Evolutionary conservation across 2,113 vertebrate species (phyloP).

Genomic region (Chlamydotis undulata): DNA sequence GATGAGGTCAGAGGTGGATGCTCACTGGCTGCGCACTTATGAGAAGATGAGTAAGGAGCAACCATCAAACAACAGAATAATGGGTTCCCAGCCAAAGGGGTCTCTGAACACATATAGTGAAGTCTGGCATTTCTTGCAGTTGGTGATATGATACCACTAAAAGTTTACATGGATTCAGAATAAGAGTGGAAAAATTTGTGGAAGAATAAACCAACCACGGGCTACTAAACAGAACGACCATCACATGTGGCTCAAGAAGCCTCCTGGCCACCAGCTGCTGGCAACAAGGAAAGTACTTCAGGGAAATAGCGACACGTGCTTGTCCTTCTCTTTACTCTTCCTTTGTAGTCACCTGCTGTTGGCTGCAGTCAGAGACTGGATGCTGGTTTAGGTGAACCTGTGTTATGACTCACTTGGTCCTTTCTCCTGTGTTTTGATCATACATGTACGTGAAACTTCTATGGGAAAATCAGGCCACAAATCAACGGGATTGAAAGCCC

Average conservation of each 20-base stretch:
- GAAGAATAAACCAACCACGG: not conserved
- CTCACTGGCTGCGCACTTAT: not conserved
- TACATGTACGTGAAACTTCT: not conserved
- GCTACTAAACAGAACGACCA: not conserved
- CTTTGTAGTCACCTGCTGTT: not conserved
- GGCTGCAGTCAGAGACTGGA: not conserved
- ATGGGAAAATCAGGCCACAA: not conserved
- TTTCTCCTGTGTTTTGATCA: not conserved
- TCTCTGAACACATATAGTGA: not conserved
- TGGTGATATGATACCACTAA: not conserved
- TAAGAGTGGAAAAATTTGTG: not conserved
- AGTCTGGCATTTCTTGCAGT: not conserved
- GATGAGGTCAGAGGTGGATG: not conserved
- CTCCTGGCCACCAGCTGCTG: not conserved
- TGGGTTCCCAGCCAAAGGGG: not conserved
- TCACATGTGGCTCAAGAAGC: not conserved
- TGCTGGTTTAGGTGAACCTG: not conserved
- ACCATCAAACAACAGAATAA: not conserved
- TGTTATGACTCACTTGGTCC: not conserved
- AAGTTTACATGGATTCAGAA: not conserved
- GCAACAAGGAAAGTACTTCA: not conserved
- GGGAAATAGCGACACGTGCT: rapidly evolving
- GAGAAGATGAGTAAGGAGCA: not conserved
- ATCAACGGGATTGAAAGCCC: not conserved
- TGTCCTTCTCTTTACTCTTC: not conserved